Conservation (phyloP, 2,113 vertebrate species). For the Mesoclemmys tuberculata region DNA sequence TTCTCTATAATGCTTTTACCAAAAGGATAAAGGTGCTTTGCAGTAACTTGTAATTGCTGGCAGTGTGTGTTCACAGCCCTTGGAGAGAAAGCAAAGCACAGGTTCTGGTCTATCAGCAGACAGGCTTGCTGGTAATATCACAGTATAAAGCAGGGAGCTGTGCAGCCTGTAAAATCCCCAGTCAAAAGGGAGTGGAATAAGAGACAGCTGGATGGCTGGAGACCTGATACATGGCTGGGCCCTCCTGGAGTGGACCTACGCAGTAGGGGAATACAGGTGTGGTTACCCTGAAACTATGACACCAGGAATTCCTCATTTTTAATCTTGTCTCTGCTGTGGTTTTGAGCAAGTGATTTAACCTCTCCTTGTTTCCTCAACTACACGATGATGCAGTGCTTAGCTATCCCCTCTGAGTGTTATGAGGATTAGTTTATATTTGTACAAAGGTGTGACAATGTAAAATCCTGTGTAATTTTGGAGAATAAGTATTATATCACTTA, state of each 20-base stretch:
- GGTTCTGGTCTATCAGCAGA: not conserved
- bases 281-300: not conserved
- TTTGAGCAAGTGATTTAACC: slow-evolving; percentile 18
- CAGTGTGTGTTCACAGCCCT: not conserved
- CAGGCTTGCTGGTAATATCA: not conserved
- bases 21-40: not conserved
- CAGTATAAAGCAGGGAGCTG: not conserved
- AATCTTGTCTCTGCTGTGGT: not conserved
- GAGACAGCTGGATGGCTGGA: not conserved
- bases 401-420: not conserved
- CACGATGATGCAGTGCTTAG: not conserved
- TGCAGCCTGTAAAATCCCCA: not conserved
- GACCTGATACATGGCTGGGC: not conserved
- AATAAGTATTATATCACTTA: not conserved
- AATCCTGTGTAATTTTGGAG: not conserved
- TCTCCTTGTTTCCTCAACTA: not conserved
- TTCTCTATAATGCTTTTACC: not conserved
- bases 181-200: not conserved
- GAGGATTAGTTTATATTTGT: not conserved
- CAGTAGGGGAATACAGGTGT: not conserved
- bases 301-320: slow-evolving; percentile 12
- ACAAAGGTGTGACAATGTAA: not conserved
- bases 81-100: not conserved
- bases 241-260: not conserved
- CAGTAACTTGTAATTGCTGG: not conserved